Base-by-base conservation (phyloP, 2,113 vertebrate species). In the Pontoporia blainvillei region DNA sequence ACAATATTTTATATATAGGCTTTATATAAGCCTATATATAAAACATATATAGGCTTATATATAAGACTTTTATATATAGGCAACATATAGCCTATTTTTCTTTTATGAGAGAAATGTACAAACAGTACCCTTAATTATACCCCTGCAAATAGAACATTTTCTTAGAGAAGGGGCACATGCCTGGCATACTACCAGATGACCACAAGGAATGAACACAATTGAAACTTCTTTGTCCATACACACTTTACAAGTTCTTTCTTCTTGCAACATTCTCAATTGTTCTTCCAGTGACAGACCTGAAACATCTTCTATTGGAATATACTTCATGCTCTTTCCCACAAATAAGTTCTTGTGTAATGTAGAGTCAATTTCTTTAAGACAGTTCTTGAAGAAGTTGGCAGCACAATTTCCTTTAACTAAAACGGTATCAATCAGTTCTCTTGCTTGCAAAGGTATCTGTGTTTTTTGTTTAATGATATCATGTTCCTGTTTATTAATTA, bases 391-490 rank as follows among this genome's bases (percentile, higher is more conserved):
- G 91, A 99, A 99, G 97, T 98, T 99, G 31, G 99, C 99, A 27
- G 99, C 99, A 75, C 99, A 98, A 23, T 99, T 99, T 97, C 99
- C 99, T 98, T 99, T 99, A 69, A 99, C 99, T 97, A 99, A 98
- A 90, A 99, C 75, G 4, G 99, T 99, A 94, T 99, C 99, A 39
- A 99, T 99, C 82, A 99, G 98, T 90, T 99, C 99, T 96, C 99
- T 99, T 2, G 99, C 99, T 98, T 99, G 99, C 98, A 99, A 97
- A 90, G 99, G 98, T 11, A 99, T 98, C 27, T 99, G 98, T 10
- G 99, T 99, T 98, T 99, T 99, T 76, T 99, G 99, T 95, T 99
- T 99, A 90, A 99, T 99, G 66, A 98, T 97, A 57, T 99, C 98
- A 78, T 99, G 99, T 86, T 99, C 99, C 57, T 99, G 98, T 49